phyloP scores from a whole-genome alignment of 2,113 vertebrate genomes.

The Python bivittatus region DNA sequence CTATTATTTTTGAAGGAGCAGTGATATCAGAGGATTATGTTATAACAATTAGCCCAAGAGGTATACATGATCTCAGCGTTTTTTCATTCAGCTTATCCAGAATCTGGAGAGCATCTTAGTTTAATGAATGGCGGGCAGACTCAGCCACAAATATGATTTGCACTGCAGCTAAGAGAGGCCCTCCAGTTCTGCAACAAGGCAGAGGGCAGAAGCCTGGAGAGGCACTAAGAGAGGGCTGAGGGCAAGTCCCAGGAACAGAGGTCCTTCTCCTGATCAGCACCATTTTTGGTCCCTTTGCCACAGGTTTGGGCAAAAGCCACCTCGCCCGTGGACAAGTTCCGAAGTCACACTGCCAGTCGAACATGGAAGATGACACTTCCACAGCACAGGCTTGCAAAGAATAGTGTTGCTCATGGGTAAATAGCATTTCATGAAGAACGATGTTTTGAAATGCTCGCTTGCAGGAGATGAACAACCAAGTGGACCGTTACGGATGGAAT shows the following conservation, averaged over 20 bases:
- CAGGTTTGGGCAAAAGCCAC: background rate
- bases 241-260: background rate
- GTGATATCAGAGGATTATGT: background rate
- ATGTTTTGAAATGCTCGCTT: constrained; percentile 24
- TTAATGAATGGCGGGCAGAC: background rate
- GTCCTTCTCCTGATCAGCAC: background rate
- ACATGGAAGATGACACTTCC: constrained; percentile 27
- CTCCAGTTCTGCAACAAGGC: background rate
- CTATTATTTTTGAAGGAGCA: background rate
- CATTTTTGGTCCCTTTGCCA: background rate
- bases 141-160: background rate
- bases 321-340: constrained; percentile 32
- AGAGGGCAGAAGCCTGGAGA: background rate
- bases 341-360: constrained; percentile 21
- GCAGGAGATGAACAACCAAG: constrained; percentile 26
- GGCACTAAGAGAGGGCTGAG: background rate
- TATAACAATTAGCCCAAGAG: background rate
- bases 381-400: constrained; percentile 21
- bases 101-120: background rate
- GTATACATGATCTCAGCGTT: background rate
- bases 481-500: constrained; percentile 19
- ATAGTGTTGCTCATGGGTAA: constrained; percentile 20
- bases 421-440: constrained; percentile 2
- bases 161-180: background rate
- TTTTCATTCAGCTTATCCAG: background rate